phyloP scores from a whole-genome alignment of 92 coral and sea anemone species.

The Paragorgia papillata region DNA sequence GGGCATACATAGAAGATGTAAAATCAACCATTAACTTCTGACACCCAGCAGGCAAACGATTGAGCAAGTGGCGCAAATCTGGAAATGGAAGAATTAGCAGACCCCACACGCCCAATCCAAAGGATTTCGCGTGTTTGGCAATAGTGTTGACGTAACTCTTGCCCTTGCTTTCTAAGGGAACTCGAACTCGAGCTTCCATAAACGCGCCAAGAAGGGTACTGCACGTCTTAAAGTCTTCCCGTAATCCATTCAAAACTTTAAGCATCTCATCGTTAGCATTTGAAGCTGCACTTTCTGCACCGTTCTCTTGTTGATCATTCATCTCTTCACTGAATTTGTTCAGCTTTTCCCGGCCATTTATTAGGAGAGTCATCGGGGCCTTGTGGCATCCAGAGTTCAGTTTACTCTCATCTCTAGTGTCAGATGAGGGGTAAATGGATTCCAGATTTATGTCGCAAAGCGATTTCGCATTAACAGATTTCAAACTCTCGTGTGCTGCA shows the following conservation, averaged over 20 bases:
- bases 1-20: not conserved
- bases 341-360: not conserved
- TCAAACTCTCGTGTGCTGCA: not conserved
- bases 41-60: not conserved
- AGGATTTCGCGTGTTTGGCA: slow-evolving; percentile 2
- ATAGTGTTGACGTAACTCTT: not conserved
- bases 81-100: not conserved
- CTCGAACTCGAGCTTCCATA: slow-evolving; percentile 10
- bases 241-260: slow-evolving; percentile 1
- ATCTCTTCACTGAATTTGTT: not conserved
- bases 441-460: not conserved
- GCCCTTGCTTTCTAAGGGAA: not conserved
- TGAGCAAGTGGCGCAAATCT: not conserved
- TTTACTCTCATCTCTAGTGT: not conserved
- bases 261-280: not conserved
- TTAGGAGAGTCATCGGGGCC: slow-evolving; percentile 10
- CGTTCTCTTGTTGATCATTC: not conserved
- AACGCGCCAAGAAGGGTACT: slow-evolving; percentile 13
- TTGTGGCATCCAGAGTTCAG: not conserved
- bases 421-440: not conserved
- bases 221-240: not conserved
- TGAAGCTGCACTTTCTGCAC: not conserved
- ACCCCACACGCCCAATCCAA: slow-evolving; percentile 11
- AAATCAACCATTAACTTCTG: not conserved
- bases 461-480: not conserved